These are phyloP conservation scores for Burhinus bistriatus DNA, from an alignment of 2,113 vertebrate species.

Conservation along the genomic window DNA sequence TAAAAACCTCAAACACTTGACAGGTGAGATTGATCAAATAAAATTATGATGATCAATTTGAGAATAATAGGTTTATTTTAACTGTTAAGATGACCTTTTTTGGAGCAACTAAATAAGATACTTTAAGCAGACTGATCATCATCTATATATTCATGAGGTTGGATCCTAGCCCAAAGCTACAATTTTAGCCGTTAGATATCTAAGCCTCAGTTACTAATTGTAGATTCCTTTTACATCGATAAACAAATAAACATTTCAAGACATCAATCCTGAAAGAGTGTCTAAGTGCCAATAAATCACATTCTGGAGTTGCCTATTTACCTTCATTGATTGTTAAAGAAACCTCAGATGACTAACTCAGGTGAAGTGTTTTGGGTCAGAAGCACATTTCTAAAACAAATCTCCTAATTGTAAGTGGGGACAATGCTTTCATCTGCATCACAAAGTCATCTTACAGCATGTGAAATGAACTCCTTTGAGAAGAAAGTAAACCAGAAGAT, in stretches of 20 bases:
- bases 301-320: neutral
- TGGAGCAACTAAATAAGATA: neutral
- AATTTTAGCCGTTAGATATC: neutral
- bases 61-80: neutral
- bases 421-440: neutral
- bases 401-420: rapidly evolving
- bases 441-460: neutral
- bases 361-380: neutral
- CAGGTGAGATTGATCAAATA: neutral
- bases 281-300: neutral
- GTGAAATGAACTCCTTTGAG: neutral
- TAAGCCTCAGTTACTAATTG: neutral
- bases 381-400: neutral
- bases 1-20: neutral
- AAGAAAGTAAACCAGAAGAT: neutral
- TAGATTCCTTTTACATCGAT: neutral
- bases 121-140: neutral
- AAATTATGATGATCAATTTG: neutral
- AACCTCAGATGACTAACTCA: neutral
- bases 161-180: neutral
- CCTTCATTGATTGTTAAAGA: neutral
- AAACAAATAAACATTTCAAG: neutral
- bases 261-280: neutral
- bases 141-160: neutral
- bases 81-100: neutral